Evolutionary conservation across 2,113 vertebrate genomes (phyloP).

Genomic region (Oceanites oceanicus): DNA sequence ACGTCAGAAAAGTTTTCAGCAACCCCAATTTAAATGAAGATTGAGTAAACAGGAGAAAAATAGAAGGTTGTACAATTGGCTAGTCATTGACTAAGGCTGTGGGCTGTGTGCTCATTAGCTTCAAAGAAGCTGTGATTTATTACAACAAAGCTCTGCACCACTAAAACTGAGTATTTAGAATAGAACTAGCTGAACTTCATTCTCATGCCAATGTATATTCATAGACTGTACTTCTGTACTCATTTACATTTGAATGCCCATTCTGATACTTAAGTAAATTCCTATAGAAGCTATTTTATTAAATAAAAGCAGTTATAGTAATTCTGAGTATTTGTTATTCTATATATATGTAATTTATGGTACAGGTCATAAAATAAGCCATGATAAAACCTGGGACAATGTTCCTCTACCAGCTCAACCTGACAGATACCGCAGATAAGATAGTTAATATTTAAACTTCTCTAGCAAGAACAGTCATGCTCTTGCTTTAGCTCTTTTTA

Average conservation of each 20-base stretch:
- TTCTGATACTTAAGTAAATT: not conserved
- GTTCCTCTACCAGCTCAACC: not conserved
- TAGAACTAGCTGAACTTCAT: not conserved
- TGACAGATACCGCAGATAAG: not conserved
- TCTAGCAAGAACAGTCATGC: not conserved
- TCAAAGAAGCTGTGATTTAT: not conserved
- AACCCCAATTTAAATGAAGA: not conserved
- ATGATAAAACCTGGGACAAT: not conserved
- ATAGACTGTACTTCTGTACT: not conserved
- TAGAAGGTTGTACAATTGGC: not conserved
- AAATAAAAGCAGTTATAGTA: not conserved
- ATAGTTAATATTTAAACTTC: not conserved
- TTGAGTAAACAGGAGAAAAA: not conserved
- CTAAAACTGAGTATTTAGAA: not conserved
- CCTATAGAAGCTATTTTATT: not conserved
- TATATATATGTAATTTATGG: not conserved
- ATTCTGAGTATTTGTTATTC: not conserved
- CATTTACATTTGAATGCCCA: not conserved
- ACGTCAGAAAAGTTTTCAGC: not conserved
- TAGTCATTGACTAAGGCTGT: not conserved
- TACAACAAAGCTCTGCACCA: not conserved
- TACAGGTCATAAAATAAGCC: not conserved
- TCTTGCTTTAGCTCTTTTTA: not conserved
- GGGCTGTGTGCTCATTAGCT: not conserved
- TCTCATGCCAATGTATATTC: not conserved